Conservation (phyloP, 1,140 invertebrate genomes). For the Pemphigus obesinymphae region DNA sequence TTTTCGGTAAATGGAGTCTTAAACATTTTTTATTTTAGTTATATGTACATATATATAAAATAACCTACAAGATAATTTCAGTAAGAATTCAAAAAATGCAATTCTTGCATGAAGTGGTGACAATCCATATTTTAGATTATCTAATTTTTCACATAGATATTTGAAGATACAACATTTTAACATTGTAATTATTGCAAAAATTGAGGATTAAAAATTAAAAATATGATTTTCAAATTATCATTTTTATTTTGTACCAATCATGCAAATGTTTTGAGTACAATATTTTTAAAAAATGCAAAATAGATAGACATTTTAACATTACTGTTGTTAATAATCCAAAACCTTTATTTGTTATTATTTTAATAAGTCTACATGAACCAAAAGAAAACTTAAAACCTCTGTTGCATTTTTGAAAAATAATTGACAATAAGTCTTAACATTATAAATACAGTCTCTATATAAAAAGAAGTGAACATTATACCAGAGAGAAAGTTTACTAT, state of each 20-base stretch:
- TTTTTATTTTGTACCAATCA: conserved; percentile 20
- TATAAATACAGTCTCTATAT: conserved; percentile 6
- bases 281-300: background rate
- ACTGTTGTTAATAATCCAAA: background rate
- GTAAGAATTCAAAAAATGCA: no score
- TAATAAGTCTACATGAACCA: background rate
- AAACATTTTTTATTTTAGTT: no score
- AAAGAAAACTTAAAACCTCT: background rate
- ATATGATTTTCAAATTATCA: background rate
- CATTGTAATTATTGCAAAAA: no score
- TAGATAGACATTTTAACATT: background rate
- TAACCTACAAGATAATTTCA: no score
- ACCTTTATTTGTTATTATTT: conserved; percentile 17
- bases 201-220: no score
- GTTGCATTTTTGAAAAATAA: background rate
- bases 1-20: no score
- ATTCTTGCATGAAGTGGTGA: no score
- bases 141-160: no score
- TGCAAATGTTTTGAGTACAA: background rate
- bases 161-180: no score
- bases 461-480: background rate
- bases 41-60: no score
- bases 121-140: no score
- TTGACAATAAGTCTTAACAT: background rate
- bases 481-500: background rate